These are phyloP conservation scores for Hypocryptadius cinnamomeus DNA, from an alignment of 2,113 vertebrate genomes.

Conservation along the genomic window DNA sequence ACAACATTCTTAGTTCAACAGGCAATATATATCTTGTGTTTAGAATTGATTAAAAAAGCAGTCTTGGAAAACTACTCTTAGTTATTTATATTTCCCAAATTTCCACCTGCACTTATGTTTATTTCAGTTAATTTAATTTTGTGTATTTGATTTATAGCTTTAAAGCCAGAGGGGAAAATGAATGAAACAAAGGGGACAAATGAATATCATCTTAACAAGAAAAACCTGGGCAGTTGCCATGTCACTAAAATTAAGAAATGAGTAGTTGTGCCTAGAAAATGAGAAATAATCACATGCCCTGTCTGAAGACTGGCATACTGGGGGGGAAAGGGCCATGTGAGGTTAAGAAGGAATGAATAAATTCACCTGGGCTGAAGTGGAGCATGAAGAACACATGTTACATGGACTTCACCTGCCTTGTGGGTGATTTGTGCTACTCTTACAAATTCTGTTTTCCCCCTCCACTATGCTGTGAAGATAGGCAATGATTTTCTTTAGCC, in stretches of 20 bases:
- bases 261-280: conserved; percentile 5
- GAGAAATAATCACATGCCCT: conserved; percentile 17
- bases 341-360: not conserved
- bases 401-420: not conserved
- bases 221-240: conserved; percentile 35
- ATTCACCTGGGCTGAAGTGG: not conserved
- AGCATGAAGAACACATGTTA: conserved; percentile 1
- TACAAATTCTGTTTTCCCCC: not conserved
- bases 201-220: conserved; percentile 54
- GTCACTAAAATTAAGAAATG: conserved; percentile 29
- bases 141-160: conserved; percentile 41
- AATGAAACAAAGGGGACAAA: conserved; percentile 34
- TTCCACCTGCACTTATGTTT: conserved; percentile 48
- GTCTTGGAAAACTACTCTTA: conserved; percentile 41
- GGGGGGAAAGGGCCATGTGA: not conserved
- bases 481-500: not conserved
- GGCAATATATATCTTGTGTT: conserved; percentile 19
- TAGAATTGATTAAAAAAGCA: conserved; percentile 60
- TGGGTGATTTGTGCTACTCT: not conserved
- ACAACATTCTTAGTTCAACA: conserved; percentile 1
- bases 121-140: conserved; percentile 51
- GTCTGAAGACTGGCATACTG: not conserved
- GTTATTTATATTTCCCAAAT: conserved; percentile 63
- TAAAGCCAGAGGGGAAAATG: conserved; percentile 20
- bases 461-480: not conserved